These are phyloP conservation scores for Bradynema listronoti DNA, from an alignment of 1,140 invertebrate genomes.

Conservation along the genomic window DNA sequence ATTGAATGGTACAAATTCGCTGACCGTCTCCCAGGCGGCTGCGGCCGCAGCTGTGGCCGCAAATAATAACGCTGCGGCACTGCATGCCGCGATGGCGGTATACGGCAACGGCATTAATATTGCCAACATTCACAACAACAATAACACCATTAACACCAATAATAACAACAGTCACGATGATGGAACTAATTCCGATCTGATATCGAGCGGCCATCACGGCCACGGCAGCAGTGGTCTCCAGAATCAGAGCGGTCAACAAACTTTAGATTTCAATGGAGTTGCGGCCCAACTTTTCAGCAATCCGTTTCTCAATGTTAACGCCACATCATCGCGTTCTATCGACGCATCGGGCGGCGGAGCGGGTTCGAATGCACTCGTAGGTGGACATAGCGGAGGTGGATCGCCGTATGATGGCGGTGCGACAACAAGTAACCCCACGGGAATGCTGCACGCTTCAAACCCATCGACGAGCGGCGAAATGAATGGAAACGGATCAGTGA, in stretches of 20 bases:
- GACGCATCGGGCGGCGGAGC: slow-evolving; percentile 4
- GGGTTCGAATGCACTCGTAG: slow-evolving; percentile 18
- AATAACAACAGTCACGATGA: neutral
- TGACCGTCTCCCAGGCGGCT: no score
- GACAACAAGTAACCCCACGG: no score
- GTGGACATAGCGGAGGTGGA: slow-evolving; percentile 14
- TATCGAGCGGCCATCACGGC: no score
- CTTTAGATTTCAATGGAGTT: slow-evolving; percentile 46
- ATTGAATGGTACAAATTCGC: no score
- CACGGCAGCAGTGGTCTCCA: neutral
- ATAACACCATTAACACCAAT: slow-evolving; percentile 7
- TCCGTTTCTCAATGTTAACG: slow-evolving; percentile 13
- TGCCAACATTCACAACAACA: slow-evolving; percentile 6
- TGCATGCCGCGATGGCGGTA: neutral
- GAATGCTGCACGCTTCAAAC: no score
- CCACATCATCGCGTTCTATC: neutral
- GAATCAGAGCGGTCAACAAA: neutral
- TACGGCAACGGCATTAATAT: slow-evolving; percentile 4
- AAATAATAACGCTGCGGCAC: slow-evolving; percentile 1
- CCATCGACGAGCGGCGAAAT: no score
- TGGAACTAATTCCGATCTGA: slow-evolving; percentile 4
- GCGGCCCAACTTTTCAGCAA: slow-evolving; percentile 41
- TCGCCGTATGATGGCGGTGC: no score
- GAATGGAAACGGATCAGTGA: no score
- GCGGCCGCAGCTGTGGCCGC: slow-evolving; percentile 15